phyloP scores from a whole-genome alignment of 2,888 invertebrate genomes.

The Mythimna ferrago region DNA sequence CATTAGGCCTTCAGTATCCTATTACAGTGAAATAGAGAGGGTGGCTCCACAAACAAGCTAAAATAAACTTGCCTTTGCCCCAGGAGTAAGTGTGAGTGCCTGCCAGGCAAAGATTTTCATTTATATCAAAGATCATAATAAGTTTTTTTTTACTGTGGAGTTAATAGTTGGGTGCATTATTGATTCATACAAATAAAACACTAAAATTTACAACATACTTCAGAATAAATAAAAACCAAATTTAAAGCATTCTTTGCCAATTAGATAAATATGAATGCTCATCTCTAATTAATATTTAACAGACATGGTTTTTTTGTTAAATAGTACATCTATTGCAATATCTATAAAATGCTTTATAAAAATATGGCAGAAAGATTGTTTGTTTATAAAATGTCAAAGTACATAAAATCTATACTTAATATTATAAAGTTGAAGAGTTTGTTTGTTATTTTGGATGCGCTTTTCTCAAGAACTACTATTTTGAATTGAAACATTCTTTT shows the following conservation, averaged over 20 bases:
- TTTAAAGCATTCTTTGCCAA: neutral
- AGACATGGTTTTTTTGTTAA: neutral
- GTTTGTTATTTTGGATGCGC: too few relatives aligned
- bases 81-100: slow-evolving; percentile 9
- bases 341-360: neutral
- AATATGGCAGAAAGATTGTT: neutral
- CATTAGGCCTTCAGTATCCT: slow-evolving; percentile 79
- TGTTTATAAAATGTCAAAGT: neutral
- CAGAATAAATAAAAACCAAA: neutral
- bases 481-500: too few relatives aligned
- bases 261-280: neutral
- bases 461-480: too few relatives aligned
- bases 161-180: neutral
- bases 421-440: too few relatives aligned
- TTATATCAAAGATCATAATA: slow-evolving; percentile 4
- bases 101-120: slow-evolving; percentile 4
- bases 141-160: neutral
- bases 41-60: slow-evolving; percentile 71
- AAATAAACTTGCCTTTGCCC: slow-evolving; percentile 65
- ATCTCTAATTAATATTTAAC: neutral
- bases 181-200: neutral
- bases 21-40: slow-evolving; percentile 74
- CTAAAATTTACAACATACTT: neutral
- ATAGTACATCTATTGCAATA: neutral
- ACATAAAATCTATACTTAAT: too few relatives aligned